Base-by-base conservation (phyloP, 1,140 invertebrate genomes). In the Ceratitis capitata region DNA sequence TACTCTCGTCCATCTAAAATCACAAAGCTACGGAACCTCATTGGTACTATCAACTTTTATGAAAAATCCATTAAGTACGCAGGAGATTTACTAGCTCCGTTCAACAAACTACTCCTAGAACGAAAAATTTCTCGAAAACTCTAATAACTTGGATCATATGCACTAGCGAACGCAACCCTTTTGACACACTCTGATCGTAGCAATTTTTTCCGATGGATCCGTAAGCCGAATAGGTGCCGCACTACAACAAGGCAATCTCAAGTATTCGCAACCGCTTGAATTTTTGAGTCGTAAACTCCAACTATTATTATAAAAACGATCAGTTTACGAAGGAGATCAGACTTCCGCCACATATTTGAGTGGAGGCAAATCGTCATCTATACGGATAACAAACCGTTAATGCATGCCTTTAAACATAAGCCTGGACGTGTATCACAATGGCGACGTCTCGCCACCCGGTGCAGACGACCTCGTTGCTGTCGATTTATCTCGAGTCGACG, bases 301-400 rank as follows among this genome's bases (percentile, higher is more conserved):
- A 51, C 16, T 14, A 56, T 69, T 51, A 32, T 51, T 86, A 85
- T 23, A 53, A 12, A 82, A 74, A 47, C 85, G 85, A n/a, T 87
- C 82, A 16, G 88, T 90, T 12, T 92, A 89, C 86, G 89, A 92
- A 58, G 49, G 89, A 6, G 88, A 92, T 86, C 86, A 92, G 1
- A 84, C 82, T 84, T 86, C 49, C 83, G 61, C 7, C 83, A 84
- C 53, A 64, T 88, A 7, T 19, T 94, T 0, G 92, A 93, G 88
- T 92, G 87, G 19, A 86, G 89, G 85, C 7, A 53, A n/a, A 92
- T 92, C 58, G 86, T 82, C 0, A 88, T 93, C 9, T 89, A 85
- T 35, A 92, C 90, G 3, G 91, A 93, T 85, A 92, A 93, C 84
- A 91, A 92, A 84, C 92, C 91, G 1, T 82, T 93, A 19, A 88